Evolutionary conservation across 2,888 invertebrate species (phyloP).

Genomic region (Stenichneumon culpator): DNA sequence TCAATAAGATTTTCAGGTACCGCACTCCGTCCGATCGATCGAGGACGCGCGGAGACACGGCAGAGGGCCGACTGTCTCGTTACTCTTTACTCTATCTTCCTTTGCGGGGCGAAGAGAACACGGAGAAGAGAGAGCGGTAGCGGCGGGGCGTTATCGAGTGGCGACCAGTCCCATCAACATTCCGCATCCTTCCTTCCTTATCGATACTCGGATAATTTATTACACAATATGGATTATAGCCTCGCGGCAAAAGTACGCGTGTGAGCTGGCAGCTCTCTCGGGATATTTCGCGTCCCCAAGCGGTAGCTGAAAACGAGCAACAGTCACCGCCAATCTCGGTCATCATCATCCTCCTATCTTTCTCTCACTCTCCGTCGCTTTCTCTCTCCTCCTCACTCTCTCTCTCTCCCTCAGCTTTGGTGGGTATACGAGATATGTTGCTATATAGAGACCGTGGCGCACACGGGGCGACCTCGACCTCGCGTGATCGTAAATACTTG

Average conservation of each 20-base stretch:
- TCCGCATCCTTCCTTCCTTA: conserved; percentile 76
- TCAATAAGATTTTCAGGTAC: conserved; percentile 11
- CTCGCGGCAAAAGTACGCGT: conserved; percentile 49
- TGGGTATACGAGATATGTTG: not conserved
- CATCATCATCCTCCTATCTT: conserved; percentile 59
- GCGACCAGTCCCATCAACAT: conserved; percentile 79
- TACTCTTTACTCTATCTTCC: conserved; percentile 20
- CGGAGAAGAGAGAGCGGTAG: conserved; percentile 6
- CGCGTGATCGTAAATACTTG: conserved; percentile 67
- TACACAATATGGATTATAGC: conserved; percentile 73
- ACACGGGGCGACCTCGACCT: conserved; percentile 62
- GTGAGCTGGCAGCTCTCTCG: conserved; percentile 29
- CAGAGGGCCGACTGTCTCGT: conserved; percentile 19
- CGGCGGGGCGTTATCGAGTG: conserved; percentile 75
- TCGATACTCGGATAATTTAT: conserved; percentile 83
- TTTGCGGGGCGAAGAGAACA: not conserved
- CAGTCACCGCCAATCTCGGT: conserved; percentile 65
- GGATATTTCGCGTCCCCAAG: conserved; percentile 69
- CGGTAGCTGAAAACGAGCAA: conserved; percentile 69
- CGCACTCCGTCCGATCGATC: not conserved
- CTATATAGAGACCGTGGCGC: conserved; percentile 3
- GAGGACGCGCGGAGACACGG: conserved; percentile 22
- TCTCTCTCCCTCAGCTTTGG: not conserved
- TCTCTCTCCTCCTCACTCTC: conserved; percentile 56
- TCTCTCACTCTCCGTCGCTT: conserved; percentile 51